Conservation (phyloP, 2,888 invertebrate genomes). For the Pristionchus fissidentatus region DNA sequence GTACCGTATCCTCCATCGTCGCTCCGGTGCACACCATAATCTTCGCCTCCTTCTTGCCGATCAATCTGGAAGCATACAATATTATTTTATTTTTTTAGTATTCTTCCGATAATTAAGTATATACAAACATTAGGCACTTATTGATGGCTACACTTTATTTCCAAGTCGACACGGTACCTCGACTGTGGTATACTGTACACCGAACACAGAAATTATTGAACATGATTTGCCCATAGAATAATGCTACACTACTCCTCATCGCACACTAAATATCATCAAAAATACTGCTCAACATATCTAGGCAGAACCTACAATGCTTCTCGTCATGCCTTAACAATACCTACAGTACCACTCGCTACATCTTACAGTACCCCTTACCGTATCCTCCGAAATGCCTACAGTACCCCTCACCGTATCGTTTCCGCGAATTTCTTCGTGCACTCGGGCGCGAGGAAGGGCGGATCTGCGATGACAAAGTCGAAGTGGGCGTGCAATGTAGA, state of each 20-base stretch:
- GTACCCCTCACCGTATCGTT: constrained; percentile 80
- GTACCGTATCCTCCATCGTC: constrained; percentile 84
- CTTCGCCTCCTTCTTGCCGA: constrained; percentile 82
- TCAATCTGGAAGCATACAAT: constrained; percentile 80
- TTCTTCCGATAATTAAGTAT: background rate
- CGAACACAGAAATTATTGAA: no score
- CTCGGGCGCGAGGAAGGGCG: constrained; percentile 93
- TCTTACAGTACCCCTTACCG: background rate
- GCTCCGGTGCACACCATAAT: constrained; percentile 90
- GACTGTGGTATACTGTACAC: no score
- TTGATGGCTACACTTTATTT: no score
- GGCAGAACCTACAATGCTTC: no score
- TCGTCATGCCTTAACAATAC: no score
- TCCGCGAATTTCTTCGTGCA: constrained; percentile 88
- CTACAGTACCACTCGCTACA: background rate
- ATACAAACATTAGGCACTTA: no score
- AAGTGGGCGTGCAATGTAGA: constrained; percentile 48
- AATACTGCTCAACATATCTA: no score
- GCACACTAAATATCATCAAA: no score
- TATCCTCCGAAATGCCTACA: no score
- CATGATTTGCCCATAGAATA: no score
- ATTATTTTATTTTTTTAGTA: constrained; percentile 50
- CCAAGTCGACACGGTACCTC: no score
- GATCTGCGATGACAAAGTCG: constrained; percentile 91
- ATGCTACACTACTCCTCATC: no score